These are phyloP conservation scores for Eremobia ochroleuca DNA, from an alignment of 2,888 invertebrate genomes.

Conservation along the genomic window DNA sequence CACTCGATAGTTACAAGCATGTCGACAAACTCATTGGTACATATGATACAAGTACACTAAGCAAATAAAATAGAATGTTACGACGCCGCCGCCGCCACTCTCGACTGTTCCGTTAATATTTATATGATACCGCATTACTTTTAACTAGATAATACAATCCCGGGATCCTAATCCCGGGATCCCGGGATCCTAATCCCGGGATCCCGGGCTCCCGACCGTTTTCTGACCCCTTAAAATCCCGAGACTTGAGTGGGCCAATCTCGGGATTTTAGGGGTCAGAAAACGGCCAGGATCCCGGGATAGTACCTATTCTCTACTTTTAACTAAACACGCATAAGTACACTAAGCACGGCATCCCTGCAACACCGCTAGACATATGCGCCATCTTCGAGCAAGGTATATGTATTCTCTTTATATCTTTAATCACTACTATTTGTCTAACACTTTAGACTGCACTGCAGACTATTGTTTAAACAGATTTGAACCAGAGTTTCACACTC, in stretches of 20 bases:
- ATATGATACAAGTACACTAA: conserved; percentile 7
- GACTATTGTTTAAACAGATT: neutral
- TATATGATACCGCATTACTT: conserved; percentile 13
- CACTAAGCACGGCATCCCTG: conserved; percentile 7
- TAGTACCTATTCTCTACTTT: too few species aligned
- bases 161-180: too few species aligned
- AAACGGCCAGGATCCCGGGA: too few species aligned
- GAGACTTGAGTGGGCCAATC: too few species aligned
- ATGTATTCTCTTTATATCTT: conserved; percentile 1
- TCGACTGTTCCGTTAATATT: conserved; percentile 12
- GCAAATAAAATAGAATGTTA: conserved; percentile 21
- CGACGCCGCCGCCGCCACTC: neutral
- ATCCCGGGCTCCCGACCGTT: too few species aligned
- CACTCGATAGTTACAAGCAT: neutral
- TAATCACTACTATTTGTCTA: conserved; percentile 20
- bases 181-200: too few species aligned
- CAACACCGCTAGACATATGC: neutral
- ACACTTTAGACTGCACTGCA: conserved; percentile 6
- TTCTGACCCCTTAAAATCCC: too few species aligned
- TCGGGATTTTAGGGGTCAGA: too few species aligned
- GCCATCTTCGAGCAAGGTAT: neutral
- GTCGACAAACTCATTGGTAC: conserved; percentile 18
- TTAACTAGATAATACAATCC: too few species aligned
- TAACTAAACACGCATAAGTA: too few species aligned
- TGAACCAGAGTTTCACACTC: neutral